Evolutionary conservation across 2,797 vertebrate species (phyloP).

Genomic region (Loriculus beryllinus): DNA sequence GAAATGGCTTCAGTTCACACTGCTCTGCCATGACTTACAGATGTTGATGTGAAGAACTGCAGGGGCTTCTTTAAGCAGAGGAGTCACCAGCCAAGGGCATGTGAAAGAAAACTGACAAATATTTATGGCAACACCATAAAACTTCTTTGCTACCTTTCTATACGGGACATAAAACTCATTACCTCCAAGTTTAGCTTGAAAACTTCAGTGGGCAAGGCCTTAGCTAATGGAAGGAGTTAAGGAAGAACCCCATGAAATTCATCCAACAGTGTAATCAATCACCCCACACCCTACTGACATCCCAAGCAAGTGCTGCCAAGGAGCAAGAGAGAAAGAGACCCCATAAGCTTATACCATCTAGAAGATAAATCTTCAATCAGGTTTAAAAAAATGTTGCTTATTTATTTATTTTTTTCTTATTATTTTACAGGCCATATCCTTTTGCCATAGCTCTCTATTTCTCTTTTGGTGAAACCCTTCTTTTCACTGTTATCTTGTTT

Average conservation of each 20-base stretch:
- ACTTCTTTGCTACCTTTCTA: not conserved
- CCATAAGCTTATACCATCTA: not conserved
- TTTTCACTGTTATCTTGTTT: not conserved
- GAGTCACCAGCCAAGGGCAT: not conserved
- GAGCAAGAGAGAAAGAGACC: not conserved
- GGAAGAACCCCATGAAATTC: conserved; percentile 17
- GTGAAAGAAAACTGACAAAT: conserved; percentile 2
- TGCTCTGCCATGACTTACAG: not conserved
- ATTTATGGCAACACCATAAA: conserved; percentile 2
- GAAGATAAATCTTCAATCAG: not conserved
- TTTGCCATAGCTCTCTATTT: not conserved
- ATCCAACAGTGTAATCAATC: not conserved
- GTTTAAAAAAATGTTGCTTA: not conserved
- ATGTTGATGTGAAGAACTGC: not conserved
- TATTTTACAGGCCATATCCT: not conserved
- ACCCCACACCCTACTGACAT: not conserved
- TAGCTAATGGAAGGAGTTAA: not conserved
- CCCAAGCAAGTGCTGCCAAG: not conserved
- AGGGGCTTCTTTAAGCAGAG: not conserved
- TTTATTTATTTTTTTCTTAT: not conserved
- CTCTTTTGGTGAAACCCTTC: not conserved
- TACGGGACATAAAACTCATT: not conserved
- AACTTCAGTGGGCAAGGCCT: not conserved
- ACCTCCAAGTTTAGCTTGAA: not conserved
- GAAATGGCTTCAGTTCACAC: not conserved